Conservation (phyloP, 2,113 vertebrate genomes). For the Chinchilla lanigera region DNA sequence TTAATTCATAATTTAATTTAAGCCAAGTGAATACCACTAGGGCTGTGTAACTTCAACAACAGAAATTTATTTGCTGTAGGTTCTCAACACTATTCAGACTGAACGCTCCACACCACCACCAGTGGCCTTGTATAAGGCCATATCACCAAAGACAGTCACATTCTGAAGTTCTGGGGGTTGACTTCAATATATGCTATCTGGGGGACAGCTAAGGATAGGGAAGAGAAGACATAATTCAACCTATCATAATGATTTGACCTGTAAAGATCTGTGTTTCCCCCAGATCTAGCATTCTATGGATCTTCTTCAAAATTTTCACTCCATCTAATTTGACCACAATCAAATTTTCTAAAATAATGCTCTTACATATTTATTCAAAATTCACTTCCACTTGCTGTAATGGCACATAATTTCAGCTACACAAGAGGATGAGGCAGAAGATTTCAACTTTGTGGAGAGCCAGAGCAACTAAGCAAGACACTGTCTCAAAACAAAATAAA, state of each 20-base stretch:
- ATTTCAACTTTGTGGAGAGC: not conserved
- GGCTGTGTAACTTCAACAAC: not conserved
- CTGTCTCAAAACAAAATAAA: not conserved
- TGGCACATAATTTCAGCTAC: not conserved
- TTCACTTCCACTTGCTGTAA: not conserved
- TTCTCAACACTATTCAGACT: not conserved
- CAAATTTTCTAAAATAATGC: not conserved
- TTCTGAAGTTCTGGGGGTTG: not conserved
- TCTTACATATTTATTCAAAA: constrained; percentile 13
- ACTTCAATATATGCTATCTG: not conserved
- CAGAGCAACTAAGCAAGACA: not conserved
- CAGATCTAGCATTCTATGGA: not conserved
- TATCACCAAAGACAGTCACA: not conserved
- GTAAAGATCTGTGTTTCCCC: not conserved
- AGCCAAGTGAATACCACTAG: not conserved
- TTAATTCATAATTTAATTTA: not conserved
- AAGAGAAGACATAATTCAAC: not conserved
- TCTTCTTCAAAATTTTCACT: constrained; percentile 28
- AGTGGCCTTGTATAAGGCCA: not conserved
- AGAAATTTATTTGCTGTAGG: not conserved
- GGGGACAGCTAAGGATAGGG: not conserved
- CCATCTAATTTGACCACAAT: not conserved
- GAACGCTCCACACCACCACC: not conserved
- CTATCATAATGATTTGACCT: not conserved
- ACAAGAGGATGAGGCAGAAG: not conserved